Evolutionary conservation across 1,140 invertebrate species (phyloP), one percentile per base, ranked within the genome.

Genomic region (Venustaconcha ellipsiformis): DNA sequence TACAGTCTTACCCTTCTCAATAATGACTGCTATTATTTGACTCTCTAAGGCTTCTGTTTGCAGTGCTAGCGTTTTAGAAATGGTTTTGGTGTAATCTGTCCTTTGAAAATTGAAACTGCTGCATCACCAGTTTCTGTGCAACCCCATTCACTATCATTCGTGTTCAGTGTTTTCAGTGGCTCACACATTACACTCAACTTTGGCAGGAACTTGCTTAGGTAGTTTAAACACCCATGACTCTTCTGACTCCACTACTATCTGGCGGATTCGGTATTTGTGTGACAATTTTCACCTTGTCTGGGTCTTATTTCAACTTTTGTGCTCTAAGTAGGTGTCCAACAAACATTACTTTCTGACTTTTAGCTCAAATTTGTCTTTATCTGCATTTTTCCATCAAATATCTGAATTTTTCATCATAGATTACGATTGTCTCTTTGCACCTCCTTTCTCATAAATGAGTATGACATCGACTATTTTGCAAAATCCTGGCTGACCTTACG

Each of bases 1-100:
- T 1, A 91, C 75, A 2, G 89, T 88, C 62, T 87, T 70, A 11
- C 80, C 76, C 65, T 90, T 80, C 78, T 92, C 90, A 13, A 90
- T 56, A 4, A 91, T 57, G 13, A 88, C 84, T 58, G 86, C 85
- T 14, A 89, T 88, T 20, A 91, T 67, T 14, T 87, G 90, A 58
- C 79, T 48, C 59, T 86, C 70, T 20, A 84, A 88, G 2, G 86
- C 85, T 80, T 92, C 91, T 2, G 86, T 83, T 57, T 82, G 67
- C 18, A 82, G 69, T 11, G 66, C 65, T 13, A 48, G 23, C 14
- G 3, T 48, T 48, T 48, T 48, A 48, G 37, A 48, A 48, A 6
- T 8, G 37, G 37, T 48, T 48, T 11, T 48, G 8, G 11, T 48
- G 37, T 48, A 48, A 48, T 48, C 8, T 8, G 37, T 48, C 37